Evolutionary conservation across 2,797 vertebrate genomes (phyloP), one percentile per base, ranked within the genome.

Genomic region (Aplochiton taeniatus): DNA sequence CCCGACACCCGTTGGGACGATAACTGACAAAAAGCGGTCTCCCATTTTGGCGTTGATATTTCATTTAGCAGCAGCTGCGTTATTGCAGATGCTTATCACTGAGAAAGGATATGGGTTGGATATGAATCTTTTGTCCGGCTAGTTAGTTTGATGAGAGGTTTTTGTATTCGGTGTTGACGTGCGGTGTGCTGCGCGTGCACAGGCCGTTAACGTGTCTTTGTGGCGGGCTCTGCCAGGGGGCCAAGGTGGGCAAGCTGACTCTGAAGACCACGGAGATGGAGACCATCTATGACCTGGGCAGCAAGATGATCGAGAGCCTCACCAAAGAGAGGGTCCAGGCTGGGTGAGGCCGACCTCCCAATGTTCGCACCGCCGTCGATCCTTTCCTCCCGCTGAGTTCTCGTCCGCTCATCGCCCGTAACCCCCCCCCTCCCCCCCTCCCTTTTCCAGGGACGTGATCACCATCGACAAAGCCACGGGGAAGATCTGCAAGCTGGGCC

Each of bases 191-290:
- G 31, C 31, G 31, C 31, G 31, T 31, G 31, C 3, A 2, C 31
- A 31, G 31, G 31, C 31, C 6, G 31, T 31, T 31, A 31, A 31
- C 6, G 31, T 6, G 2, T 31, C 31, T 6, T 31, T 31, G 6
- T 31, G 31, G 31, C 6, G 31, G 31, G 31, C 1, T 77, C 1
- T 60, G 4, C 43, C 71, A 96, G 95, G 96, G 96, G 49, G 91
- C 94, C 61, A 98, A 98, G 55, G 96, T 97, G 61, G 96, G 96
- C 16, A 98, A 98, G 81, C 80, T 98, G 78, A 98, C 96, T 0
- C 83, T 98, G 18, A 98, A 98, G 82, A 98, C 95, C 0, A 97
- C 96, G 0, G 96, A 98, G 75, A 98, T 98, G 96, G 96, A 98
- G 82, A 98, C 96, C 0, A 93, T 98, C 78, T 98, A 98, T 0